Evolutionary conservation across 1,140 invertebrate species (phyloP).

Genomic region (Aphelenchoides besseyi): DNA sequence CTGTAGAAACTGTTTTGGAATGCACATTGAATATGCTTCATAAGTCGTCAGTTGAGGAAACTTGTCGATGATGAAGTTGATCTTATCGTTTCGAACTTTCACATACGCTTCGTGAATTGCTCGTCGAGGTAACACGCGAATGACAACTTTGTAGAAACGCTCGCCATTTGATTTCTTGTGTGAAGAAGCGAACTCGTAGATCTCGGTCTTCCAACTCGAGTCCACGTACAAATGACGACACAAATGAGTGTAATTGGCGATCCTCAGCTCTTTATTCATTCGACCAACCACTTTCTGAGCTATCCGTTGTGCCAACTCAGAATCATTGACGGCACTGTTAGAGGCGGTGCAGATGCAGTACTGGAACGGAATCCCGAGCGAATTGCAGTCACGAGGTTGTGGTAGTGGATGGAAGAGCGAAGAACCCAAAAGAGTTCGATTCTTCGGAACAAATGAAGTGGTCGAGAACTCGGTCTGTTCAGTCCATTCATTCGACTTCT

Average conservation of each 20-base stretch:
- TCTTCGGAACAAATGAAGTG: neutral
- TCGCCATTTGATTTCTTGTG: neutral
- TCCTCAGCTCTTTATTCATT: neutral
- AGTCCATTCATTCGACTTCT: neutral
- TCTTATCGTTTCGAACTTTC: neutral
- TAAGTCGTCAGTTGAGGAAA: neutral
- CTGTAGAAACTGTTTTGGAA: neutral
- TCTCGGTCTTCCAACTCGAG: neutral
- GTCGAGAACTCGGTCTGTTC: neutral
- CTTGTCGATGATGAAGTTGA: neutral
- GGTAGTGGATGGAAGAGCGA: slow-evolving; percentile 16
- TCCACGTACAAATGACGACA: neutral
- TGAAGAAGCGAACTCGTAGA: neutral
- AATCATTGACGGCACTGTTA: neutral
- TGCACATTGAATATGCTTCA: neutral
- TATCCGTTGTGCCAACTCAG: neutral
- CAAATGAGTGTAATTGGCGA: neutral
- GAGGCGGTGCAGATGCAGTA: neutral
- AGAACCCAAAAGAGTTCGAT: neutral
- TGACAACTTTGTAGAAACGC: neutral
- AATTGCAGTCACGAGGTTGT: slow-evolving; percentile 6
- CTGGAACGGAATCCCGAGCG: neutral
- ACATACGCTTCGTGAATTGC: neutral
- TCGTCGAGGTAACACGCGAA: neutral
- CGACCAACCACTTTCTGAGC: neutral